Conservation (phyloP, 1,140 invertebrate species). For the Helicoverpa armigera region DNA sequence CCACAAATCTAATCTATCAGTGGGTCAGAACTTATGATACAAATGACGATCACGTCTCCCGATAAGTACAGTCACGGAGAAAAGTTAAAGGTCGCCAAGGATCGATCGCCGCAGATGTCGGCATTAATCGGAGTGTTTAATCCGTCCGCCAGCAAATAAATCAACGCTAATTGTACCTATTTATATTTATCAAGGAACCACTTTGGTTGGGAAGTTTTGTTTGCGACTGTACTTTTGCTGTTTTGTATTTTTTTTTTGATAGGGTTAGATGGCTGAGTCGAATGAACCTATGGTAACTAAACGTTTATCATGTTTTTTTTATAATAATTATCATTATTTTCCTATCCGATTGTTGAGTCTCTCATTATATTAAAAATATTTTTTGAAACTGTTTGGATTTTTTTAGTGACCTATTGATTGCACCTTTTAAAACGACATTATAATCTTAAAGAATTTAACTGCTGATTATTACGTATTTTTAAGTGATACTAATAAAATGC, state of each 20-base stretch:
- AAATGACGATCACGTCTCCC: slow-evolving; percentile 50
- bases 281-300: neutral
- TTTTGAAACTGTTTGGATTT: too few species aligned
- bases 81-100: slow-evolving; percentile 76
- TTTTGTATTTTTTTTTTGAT: slow-evolving; percentile 1
- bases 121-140: slow-evolving; percentile 80
- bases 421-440: neutral
- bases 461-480: too few species aligned
- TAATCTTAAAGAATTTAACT: too few species aligned
- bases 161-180: slow-evolving; percentile 79
- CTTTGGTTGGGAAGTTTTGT: slow-evolving; percentile 47
- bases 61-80: slow-evolving; percentile 76
- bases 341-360: too few species aligned
- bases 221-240: slow-evolving; percentile 55
- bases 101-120: slow-evolving; percentile 82
- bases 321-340: too few species aligned
- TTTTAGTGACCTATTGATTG: neutral
- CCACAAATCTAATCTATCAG: slow-evolving; percentile 12
- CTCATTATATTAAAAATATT: too few species aligned
- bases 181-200: slow-evolving; percentile 77
- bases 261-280: neutral
- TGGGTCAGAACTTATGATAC: slow-evolving; percentile 39
- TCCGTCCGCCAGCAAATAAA: slow-evolving; percentile 76
- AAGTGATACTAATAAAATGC: neutral
- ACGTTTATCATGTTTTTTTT: too few species aligned